Percentiles rank a stretch among this genome's conserved stretches.
Conservation (phyloP, 2,113 vertebrate species). For the Struthidea cinerea region DNA sequence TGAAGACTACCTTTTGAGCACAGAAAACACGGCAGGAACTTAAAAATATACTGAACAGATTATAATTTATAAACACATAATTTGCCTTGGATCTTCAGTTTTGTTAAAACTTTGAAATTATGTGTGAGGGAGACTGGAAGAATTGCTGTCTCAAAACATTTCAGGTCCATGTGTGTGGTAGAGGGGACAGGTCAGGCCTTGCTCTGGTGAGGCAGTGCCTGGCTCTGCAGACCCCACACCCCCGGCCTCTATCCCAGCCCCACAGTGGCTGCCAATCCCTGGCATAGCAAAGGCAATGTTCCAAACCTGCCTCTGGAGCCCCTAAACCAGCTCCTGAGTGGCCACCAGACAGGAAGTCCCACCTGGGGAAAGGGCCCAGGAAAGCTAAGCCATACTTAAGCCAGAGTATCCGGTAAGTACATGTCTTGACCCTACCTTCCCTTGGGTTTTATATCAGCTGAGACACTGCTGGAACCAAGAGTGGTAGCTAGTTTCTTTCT, state of each 20-base stretch:
- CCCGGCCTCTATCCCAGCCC: background rate
- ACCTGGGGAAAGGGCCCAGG: background rate
- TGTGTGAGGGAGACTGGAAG: background rate
- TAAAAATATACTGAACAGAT: background rate
- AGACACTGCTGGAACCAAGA: background rate
- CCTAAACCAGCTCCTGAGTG: background rate
- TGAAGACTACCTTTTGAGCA: background rate
- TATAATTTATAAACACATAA: background rate
- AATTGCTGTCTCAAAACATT: fast-evolving
- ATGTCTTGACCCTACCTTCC: fast-evolving
- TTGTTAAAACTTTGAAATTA: background rate
- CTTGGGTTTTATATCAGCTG: background rate
- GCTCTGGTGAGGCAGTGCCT: no score
- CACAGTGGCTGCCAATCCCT: fast-evolving
- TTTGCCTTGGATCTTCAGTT: background rate
- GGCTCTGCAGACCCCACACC: fast-evolving
- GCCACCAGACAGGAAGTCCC: background rate
- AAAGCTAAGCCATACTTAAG: fast-evolving
- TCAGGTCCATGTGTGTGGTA: background rate
- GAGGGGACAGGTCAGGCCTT: background rate
- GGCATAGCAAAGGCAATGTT: fast-evolving
- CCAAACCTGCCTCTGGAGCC: background rate
- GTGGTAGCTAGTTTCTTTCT: background rate
- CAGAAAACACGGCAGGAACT: background rate
- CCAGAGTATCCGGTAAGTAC: background rate